Conservation (phyloP, 2,797 vertebrate genomes). For the Pyrrhura leucotis region DNA sequence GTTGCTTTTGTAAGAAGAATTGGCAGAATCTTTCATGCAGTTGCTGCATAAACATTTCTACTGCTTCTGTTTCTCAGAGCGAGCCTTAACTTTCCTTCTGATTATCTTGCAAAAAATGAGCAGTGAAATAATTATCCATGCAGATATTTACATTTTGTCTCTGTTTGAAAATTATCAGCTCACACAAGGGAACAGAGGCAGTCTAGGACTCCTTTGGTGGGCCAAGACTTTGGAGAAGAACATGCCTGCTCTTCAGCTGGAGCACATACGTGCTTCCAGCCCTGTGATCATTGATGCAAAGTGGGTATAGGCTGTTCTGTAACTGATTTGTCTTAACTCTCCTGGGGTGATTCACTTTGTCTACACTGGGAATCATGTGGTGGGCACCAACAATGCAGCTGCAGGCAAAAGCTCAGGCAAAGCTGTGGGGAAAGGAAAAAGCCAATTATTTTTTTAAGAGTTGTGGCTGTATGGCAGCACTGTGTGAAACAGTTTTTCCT, state of each 20-base stretch:
- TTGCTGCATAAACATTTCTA: background rate
- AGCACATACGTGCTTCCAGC: background rate
- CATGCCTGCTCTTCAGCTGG: background rate
- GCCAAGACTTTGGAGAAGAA: background rate
- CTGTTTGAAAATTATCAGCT: constrained; percentile 35
- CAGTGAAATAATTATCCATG: constrained; percentile 53
- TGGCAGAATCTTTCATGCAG: constrained; percentile 26
- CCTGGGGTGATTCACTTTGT: background rate
- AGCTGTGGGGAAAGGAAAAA: background rate
- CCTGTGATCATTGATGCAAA: background rate
- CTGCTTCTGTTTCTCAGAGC: constrained; percentile 1
- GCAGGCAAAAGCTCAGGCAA: background rate
- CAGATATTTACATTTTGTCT: constrained; percentile 52
- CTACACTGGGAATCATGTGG: background rate
- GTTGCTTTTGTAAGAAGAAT: constrained; percentile 21
- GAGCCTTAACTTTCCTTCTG: constrained; percentile 22
- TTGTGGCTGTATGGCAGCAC: background rate
- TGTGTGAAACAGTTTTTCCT: background rate
- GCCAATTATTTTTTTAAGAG: background rate
- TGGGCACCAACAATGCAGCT: background rate
- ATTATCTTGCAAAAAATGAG: constrained; percentile 50
- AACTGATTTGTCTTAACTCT: background rate
- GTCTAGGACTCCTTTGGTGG: background rate
- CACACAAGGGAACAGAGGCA: background rate
- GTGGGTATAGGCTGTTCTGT: background rate